These are phyloP conservation scores for Junonia oenone DNA, from an alignment of 2,888 invertebrate genomes.

Conservation along the genomic window DNA sequence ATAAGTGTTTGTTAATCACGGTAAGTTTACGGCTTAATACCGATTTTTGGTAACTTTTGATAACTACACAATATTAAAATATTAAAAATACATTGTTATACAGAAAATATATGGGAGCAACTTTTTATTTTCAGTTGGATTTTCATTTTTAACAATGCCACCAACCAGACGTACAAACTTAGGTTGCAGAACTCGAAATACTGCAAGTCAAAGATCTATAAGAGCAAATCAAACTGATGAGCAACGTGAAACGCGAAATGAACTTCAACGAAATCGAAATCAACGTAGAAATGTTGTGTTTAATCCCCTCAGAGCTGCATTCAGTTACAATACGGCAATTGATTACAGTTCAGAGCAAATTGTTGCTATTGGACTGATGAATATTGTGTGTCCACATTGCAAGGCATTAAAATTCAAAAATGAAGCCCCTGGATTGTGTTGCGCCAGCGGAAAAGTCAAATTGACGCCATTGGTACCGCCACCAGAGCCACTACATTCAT, in stretches of 20 bases:
- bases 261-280: no score
- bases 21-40: no score
- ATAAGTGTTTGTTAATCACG: no score
- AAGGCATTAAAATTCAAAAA: constrained; percentile 39
- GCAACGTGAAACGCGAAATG: constrained; percentile 21
- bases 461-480: constrained; percentile 35
- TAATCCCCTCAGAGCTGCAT: no score
- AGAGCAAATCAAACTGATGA: constrained; percentile 23
- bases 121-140: background rate
- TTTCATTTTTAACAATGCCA: no score
- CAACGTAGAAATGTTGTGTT: no score
- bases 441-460: constrained; percentile 37
- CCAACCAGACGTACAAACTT: background rate
- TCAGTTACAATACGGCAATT: constrained; percentile 5
- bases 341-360: constrained; percentile 44
- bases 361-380: constrained; percentile 30
- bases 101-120: no score
- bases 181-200: constrained; percentile 14
- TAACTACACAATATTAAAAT: no score
- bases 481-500: constrained; percentile 36
- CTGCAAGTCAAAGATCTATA: constrained; percentile 19
- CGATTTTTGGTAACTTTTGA: no score
- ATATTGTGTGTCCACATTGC: no score
- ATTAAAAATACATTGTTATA: no score
- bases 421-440: constrained; percentile 38